Evolutionary conservation across 1,140 invertebrate species (phyloP), one percentile per base, ranked within the genome.

Genomic region (Drosophila paulistorum): DNA sequence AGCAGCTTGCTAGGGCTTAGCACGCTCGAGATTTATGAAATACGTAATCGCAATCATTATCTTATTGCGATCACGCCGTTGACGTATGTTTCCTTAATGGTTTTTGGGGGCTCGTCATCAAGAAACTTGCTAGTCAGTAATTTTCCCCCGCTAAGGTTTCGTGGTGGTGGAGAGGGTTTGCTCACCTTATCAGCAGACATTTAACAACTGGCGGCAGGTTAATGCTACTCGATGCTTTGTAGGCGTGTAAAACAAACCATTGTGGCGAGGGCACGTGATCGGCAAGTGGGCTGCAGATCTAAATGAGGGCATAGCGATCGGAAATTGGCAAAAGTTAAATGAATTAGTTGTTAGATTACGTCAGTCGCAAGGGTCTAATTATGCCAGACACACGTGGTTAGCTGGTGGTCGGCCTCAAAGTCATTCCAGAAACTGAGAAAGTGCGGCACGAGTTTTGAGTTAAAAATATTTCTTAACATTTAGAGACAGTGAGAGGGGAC

Each of bases 231-330:
- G 14, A 48, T n/a, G 51, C 51, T 60, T 68, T 48, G 26, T 11
- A 30, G 77, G 59, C 54, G 41, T 62, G 37, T 75, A 59, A 60
- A 37, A 66, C 20, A 64, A 37, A 66, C 20, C 54, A n/a, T 10
- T 17, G n/a, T 14, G 4, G 5, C 68, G 65, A 11, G 30, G 37
- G 58, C 81, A 86, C 82, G 81, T 86, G 81, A 85, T 86, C 45
- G 57, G 10, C 57, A 45, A 63, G 65, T 78, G 77, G 48, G 26
- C 39, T 51, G 45, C 5, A 17, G 45, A 9, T 7, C 7, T 20
- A 17, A 41, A 37, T 54, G 57, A 9, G 6, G 37, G 57, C 11
- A 26, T 60, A 13, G 37, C 37, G 37, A 39, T 39, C 37, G 37
- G 11, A 39, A 39, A 39, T 48, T 17, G 30, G 26, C 39, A 42